Base-by-base conservation (phyloP, 2,888 invertebrate species). In the Exephanes ischioxanthus region DNA sequence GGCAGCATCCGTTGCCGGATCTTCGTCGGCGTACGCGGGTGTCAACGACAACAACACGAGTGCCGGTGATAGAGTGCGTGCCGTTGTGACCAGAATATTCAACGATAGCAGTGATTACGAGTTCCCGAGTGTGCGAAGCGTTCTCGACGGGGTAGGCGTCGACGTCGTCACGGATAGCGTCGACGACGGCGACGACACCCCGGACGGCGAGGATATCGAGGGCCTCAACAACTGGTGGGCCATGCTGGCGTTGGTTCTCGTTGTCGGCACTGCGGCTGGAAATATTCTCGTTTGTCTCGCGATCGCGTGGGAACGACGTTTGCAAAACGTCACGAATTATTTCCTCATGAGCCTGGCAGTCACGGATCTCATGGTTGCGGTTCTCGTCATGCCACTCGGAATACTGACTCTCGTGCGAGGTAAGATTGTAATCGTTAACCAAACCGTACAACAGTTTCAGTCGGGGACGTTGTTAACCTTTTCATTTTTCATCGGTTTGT, bases 271-370 rank as follows among this genome's bases (percentile, higher is more conserved):
- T 0, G 98, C 98, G 0, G 97, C 98, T 2, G 99, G 99, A 1
- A 99, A 99, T 94, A 97, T 98, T 61, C 95, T 99, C 84, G 99
- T 99, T 70, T 99, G 99, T 92, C 94, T 99, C 90, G 99, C 99
- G 33, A 98, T 99, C 90, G 97, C 97, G 87, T 96, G 97, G 96
- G 99, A 99, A 93, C 96, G 98, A 80, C 95, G 98, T 19, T 95
- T 99, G 85, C 99, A 99, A 94, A 99, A 98, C 95, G 98, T 99
- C 84, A 99, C 99, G 91, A 99, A 99, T 94, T 99, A 99, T 94
- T 99, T 99, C 93, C 95, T 99, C 91, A 97, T 99, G 97, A 99
- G 99, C 5, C 94, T 99, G 92, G 99, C 99, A 77, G 97, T 99
- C 88, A 99, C 99, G 16, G 99, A 99, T 94, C 95, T 99, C 71